Evolutionary conservation across 2,797 vertebrate species (phyloP).

Genomic region (Acipenser ruthenus): DNA sequence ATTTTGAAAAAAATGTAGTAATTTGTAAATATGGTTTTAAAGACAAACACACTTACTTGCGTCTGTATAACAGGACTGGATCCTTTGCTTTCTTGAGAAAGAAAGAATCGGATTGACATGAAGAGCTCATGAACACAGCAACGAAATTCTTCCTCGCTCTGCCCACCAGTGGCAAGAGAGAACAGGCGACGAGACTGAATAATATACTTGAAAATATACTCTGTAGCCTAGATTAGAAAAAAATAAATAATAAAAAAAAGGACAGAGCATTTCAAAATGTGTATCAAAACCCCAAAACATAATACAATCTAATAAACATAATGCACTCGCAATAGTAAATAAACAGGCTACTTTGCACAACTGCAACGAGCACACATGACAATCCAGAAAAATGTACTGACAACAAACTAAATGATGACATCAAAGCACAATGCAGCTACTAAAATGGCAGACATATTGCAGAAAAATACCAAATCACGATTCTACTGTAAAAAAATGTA

Average conservation of each 20-base stretch:
- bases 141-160: constrained; percentile 93
- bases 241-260: neutral
- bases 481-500: too few relatives aligned
- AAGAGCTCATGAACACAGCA: constrained; percentile 92
- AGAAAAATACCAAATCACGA: too few relatives aligned
- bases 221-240: constrained; percentile 71
- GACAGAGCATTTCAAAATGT: neutral
- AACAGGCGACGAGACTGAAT: constrained; percentile 91
- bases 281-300: constrained; percentile 6
- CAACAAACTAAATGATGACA: too few relatives aligned
- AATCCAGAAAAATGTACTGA: too few relatives aligned
- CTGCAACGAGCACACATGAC: too few relatives aligned
- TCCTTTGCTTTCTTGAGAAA: constrained; percentile 88
- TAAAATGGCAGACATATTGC: too few relatives aligned
- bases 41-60: constrained; percentile 57
- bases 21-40: neutral
- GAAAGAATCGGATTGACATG: constrained; percentile 94
- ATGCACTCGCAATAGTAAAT: too few relatives aligned
- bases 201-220: constrained; percentile 98
- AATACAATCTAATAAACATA: too few relatives aligned
- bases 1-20: too few relatives aligned
- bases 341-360: too few relatives aligned
- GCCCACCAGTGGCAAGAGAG: constrained; percentile 87
- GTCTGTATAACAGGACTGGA: constrained; percentile 77
- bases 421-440: too few relatives aligned